Evolutionary conservation across 2,113 vertebrate species (phyloP).

Genomic region (Clarias macrocephalus): DNA sequence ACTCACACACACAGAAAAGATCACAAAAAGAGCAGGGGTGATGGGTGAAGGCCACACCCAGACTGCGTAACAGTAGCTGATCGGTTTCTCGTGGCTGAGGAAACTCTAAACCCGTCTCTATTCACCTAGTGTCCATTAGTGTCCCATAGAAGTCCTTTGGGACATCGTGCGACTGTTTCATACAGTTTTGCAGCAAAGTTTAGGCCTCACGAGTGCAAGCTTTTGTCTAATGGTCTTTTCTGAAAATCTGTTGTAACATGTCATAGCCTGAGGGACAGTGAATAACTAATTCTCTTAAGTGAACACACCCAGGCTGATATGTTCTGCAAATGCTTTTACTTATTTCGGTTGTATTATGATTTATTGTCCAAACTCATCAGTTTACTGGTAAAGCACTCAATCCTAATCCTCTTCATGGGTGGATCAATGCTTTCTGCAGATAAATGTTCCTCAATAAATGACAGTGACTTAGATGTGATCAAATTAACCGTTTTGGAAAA

Average conservation of each 20-base stretch:
- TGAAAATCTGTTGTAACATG: not conserved
- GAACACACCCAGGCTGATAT: not conserved
- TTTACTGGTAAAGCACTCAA: not conserved
- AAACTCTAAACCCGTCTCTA: conserved; percentile 49
- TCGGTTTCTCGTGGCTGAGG: conserved; percentile 59
- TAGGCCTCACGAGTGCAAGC: not conserved
- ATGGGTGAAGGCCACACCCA: conserved; percentile 67
- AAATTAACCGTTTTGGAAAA: not conserved
- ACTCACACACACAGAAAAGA: conserved; percentile 51
- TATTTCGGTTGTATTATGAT: not conserved
- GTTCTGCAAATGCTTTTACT: not conserved
- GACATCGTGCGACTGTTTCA: conserved; percentile 10
- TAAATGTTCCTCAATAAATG: not conserved
- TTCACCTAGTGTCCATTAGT: conserved; percentile 38
- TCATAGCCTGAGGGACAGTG: not conserved
- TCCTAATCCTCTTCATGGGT: not conserved
- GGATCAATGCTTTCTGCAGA: not conserved
- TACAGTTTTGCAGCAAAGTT: conserved; percentile 14
- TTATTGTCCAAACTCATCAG: not conserved
- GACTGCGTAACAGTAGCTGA: conserved; percentile 68
- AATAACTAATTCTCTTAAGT: not conserved
- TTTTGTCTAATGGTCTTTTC: not conserved
- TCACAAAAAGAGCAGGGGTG: conserved; percentile 60
- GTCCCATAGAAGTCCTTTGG: conserved; percentile 25
- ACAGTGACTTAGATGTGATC: too few relatives aligned